Percentiles rank a stretch among this genome's conserved stretches.
These are phyloP conservation scores for Acrobasis consociella DNA, from an alignment of 2,888 invertebrate genomes.

Conservation along the genomic window DNA sequence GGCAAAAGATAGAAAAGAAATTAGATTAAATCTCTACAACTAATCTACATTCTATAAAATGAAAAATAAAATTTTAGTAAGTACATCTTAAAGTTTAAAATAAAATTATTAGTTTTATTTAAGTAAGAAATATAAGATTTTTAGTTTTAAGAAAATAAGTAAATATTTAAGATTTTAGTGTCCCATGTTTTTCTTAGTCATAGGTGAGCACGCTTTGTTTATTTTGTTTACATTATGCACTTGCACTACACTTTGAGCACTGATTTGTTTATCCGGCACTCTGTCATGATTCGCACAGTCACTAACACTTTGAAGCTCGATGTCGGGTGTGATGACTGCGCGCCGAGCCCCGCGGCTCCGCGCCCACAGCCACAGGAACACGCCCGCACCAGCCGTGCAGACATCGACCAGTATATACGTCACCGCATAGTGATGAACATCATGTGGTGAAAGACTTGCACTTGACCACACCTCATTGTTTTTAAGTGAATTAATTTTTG, in stretches of 20 bases:
- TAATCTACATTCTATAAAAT: too few relatives aligned
- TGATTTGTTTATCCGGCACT: neutral
- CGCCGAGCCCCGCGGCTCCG: neutral
- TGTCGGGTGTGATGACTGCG: slow-evolving; percentile 6
- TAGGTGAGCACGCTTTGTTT: neutral
- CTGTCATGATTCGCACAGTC: neutral
- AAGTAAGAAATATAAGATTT: too few relatives aligned
- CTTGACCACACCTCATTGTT: neutral
- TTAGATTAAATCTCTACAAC: too few relatives aligned
- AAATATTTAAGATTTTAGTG: too few relatives aligned
- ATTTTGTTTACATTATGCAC: neutral
- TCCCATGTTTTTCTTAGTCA: too few relatives aligned
- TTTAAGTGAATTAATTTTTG: neutral
- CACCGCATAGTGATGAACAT: too few relatives aligned
- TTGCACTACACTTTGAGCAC: neutral
- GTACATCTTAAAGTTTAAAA: too few relatives aligned
- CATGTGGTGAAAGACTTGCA: slow-evolving; percentile 3
- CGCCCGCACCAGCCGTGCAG: neutral
- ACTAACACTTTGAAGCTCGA: slow-evolving; percentile 1
- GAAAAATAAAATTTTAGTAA: too few relatives aligned
- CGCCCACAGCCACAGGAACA: slow-evolving; percentile 8
- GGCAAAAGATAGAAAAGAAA: too few relatives aligned
- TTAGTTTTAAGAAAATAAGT: too few relatives aligned
- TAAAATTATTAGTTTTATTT: too few relatives aligned
- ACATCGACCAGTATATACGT: slow-evolving; percentile 1